A percentile compares a stretch with the other conserved stretches of the same genome.
phyloP scores from a whole-genome alignment of 2,797 vertebrate genomes.

The Myripristis jacobus region DNA sequence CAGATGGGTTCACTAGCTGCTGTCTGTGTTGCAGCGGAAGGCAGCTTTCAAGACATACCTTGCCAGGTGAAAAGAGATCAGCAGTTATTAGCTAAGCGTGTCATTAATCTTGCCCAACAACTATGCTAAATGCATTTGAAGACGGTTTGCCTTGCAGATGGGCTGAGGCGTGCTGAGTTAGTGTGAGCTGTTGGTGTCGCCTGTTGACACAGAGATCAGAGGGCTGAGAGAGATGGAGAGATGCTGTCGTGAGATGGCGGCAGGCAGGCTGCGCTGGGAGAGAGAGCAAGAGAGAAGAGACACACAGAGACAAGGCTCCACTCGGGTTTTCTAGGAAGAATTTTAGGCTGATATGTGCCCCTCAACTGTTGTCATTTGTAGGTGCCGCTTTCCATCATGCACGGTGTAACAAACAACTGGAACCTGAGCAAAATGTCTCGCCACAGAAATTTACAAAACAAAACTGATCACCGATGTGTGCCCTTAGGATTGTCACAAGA shows the following conservation, averaged over 20 bases:
- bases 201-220: constrained; percentile 80
- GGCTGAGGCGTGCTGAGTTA: constrained; percentile 68
- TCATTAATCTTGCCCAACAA: constrained; percentile 66
- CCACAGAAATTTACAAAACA: constrained; percentile 3
- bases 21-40: constrained; percentile 47
- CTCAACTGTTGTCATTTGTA: constrained; percentile 39
- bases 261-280: constrained; percentile 63
- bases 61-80: constrained; percentile 70
- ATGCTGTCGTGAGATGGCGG: constrained; percentile 75
- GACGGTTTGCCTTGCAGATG: constrained; percentile 70
- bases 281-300: constrained; percentile 45
- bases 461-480: neutral
- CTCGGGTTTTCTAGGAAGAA: constrained; percentile 49
- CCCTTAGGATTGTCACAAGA: no score
- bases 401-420: neutral
- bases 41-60: constrained; percentile 53
- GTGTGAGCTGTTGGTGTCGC: constrained; percentile 68
- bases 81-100: constrained; percentile 59
- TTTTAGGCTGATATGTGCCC: constrained; percentile 41
- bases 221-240: constrained; percentile 76
- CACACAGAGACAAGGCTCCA: constrained; percentile 50
- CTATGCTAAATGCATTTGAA: constrained; percentile 68
- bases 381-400: constrained; percentile 30
- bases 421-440: constrained; percentile 6
- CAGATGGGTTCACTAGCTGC: constrained; percentile 42